Conservation (phyloP, 1,140 invertebrate genomes). For the Episyrphus balteatus region DNA sequence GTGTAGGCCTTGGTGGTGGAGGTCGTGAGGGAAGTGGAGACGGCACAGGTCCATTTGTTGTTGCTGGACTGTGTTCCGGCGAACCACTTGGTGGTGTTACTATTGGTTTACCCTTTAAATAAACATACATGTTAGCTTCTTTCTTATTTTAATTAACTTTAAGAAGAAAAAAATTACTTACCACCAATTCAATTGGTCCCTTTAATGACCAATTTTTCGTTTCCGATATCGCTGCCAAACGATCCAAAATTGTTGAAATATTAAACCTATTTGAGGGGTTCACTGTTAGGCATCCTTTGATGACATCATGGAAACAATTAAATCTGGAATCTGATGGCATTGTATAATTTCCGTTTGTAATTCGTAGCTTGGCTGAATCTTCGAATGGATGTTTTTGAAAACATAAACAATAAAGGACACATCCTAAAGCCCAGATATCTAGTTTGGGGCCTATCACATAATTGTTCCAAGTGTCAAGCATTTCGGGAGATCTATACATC, state of each 20-base stretch:
- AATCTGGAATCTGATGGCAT: constrained; percentile 69
- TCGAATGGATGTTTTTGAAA: constrained; percentile 95
- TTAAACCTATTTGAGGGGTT: constrained; percentile 63
- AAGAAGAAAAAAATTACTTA: constrained; percentile 43
- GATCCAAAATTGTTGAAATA: constrained; percentile 68
- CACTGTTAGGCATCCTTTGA: constrained; percentile 73
- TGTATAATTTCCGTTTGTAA: constrained; percentile 93
- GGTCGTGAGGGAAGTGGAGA: constrained; percentile 24
- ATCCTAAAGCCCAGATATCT: constrained; percentile 97
- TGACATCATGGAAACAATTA: constrained; percentile 80
- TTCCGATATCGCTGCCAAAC: constrained; percentile 76
- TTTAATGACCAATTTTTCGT: constrained; percentile 67
- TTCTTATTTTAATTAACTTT: neutral
- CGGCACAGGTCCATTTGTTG: constrained; percentile 2
- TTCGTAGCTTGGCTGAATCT: constrained; percentile 89
- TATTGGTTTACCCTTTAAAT: constrained; percentile 25
- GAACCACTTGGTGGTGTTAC: constrained; percentile 17
- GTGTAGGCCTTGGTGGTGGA: constrained; percentile 19
- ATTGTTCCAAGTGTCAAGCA: constrained; percentile 97
- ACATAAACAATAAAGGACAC: constrained; percentile 85
- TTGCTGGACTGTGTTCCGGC: constrained; percentile 8
- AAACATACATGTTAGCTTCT: constrained; percentile 10
- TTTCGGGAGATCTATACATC: constrained; percentile 89
- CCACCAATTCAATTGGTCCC: constrained; percentile 56
- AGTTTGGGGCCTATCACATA: constrained; percentile 76